phyloP scores from a whole-genome alignment of 2,113 vertebrate genomes.

The Laticauda laticaudata region DNA sequence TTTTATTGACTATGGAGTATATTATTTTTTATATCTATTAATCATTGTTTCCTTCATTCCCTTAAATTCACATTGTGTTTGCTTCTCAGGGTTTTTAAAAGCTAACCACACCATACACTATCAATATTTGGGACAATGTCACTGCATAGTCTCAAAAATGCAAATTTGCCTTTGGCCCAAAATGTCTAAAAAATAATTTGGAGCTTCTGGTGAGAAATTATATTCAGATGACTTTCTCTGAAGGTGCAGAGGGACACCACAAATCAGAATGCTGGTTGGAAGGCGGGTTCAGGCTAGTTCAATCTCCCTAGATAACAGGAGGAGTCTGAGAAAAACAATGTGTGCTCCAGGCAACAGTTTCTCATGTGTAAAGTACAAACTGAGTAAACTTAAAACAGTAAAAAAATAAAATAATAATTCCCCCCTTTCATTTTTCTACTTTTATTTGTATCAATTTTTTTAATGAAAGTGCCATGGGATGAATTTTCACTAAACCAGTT shows the following conservation, averaged over 20 bases:
- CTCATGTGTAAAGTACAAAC: background rate
- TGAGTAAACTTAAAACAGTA: background rate
- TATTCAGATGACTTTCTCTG: background rate
- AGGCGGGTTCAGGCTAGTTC: background rate
- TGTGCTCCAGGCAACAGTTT: background rate
- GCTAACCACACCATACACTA: background rate
- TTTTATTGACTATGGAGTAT: conserved; percentile 25
- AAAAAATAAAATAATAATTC: background rate
- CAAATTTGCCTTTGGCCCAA: background rate
- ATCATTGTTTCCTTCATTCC: background rate
- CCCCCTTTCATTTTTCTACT: background rate
- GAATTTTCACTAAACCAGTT: background rate
- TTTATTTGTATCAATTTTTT: background rate
- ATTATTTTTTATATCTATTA: background rate
- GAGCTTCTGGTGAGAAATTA: background rate
- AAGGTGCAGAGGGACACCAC: background rate
- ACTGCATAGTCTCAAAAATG: background rate
- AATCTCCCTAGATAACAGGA: background rate
- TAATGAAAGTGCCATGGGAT: background rate
- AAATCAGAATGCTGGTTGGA: background rate
- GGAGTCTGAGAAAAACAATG: background rate
- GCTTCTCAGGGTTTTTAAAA: background rate
- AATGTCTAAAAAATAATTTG: background rate
- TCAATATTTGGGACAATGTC: background rate
- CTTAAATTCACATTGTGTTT: background rate